These are phyloP conservation scores for Meles meles DNA, from an alignment of 2,113 vertebrate species.

Conservation along the genomic window DNA sequence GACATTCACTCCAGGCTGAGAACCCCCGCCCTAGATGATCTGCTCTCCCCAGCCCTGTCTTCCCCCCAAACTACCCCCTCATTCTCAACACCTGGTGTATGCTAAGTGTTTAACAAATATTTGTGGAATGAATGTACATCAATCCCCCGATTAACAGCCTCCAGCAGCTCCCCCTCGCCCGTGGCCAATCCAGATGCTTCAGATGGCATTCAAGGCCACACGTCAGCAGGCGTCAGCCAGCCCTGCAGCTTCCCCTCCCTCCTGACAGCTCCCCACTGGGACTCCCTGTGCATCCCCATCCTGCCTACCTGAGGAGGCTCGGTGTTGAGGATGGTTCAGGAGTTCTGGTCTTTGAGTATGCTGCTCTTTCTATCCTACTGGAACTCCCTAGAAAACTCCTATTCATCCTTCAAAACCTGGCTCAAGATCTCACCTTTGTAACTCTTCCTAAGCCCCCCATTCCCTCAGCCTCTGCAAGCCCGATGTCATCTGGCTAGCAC, in stretches of 20 bases:
- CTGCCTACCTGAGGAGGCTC: not conserved
- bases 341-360: not conserved
- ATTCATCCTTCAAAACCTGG: not conserved
- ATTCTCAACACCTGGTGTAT: not conserved
- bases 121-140: not conserved
- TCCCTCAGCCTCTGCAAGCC: not conserved
- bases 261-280: not conserved
- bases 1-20: not conserved
- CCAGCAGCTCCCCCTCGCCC: not conserved
- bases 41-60: rapidly evolving
- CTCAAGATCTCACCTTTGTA: not conserved
- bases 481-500: not conserved
- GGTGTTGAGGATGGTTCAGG: not conserved
- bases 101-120: not conserved
- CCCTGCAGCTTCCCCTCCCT: not conserved
- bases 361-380: not conserved
- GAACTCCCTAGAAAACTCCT: not conserved
- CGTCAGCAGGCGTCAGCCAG: not conserved
- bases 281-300: not conserved
- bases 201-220: not conserved
- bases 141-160: not conserved
- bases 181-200: not conserved
- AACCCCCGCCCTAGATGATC: not conserved
- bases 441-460: not conserved
- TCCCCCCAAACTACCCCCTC: not conserved